Percentiles rank a stretch among this genome's conserved stretches.
phyloP scores from a whole-genome alignment of 2,113 vertebrate genomes.

The Cyprinodon variegatus region DNA sequence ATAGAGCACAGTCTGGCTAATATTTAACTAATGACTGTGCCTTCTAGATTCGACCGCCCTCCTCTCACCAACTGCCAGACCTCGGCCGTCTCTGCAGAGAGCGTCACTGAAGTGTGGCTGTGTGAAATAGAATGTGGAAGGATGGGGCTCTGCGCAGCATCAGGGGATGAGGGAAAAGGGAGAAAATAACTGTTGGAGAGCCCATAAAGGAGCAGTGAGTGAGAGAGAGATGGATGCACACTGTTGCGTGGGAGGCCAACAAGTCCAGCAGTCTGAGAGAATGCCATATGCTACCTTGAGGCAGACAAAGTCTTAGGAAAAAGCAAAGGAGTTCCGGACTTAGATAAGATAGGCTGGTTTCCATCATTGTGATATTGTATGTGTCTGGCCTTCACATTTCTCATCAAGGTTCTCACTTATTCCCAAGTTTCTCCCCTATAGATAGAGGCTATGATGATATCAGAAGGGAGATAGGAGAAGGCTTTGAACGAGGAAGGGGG shows the following conservation, averaged over 20 bases:
- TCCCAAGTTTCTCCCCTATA: slow-evolving; percentile 27
- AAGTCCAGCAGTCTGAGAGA: slow-evolving; percentile 73
- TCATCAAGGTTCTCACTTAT: slow-evolving; percentile 51
- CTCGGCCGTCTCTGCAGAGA: slow-evolving; percentile 73
- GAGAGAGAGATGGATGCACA: slow-evolving; percentile 69
- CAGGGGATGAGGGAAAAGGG: slow-evolving; percentile 59
- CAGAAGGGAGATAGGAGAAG: slow-evolving; percentile 42
- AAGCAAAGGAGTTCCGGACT: slow-evolving; percentile 47
- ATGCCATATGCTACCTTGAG: slow-evolving; percentile 78
- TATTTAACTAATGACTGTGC: slow-evolving; percentile 77
- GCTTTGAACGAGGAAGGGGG: slow-evolving; percentile 35
- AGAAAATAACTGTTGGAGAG: slow-evolving; percentile 73
- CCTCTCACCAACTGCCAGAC: slow-evolving; percentile 73
- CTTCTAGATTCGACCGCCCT: slow-evolving; percentile 62
- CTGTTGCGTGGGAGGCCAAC: slow-evolving; percentile 73
- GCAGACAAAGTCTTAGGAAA: slow-evolving; percentile 61
- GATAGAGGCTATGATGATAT: slow-evolving; percentile 50
- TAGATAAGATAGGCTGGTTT: slow-evolving; percentile 59
- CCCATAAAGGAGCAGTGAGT: slow-evolving; percentile 70
- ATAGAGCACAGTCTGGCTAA: slow-evolving; percentile 71
- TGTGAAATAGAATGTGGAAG: slow-evolving; percentile 71
- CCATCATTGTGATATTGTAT: slow-evolving; percentile 60
- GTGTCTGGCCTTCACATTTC: slow-evolving; percentile 58
- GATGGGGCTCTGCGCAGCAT: slow-evolving; percentile 59
- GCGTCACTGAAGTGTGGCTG: slow-evolving; percentile 71